Conservation (phyloP, 2,113 vertebrate genomes). For the Anser brachyrhynchus region DNA sequence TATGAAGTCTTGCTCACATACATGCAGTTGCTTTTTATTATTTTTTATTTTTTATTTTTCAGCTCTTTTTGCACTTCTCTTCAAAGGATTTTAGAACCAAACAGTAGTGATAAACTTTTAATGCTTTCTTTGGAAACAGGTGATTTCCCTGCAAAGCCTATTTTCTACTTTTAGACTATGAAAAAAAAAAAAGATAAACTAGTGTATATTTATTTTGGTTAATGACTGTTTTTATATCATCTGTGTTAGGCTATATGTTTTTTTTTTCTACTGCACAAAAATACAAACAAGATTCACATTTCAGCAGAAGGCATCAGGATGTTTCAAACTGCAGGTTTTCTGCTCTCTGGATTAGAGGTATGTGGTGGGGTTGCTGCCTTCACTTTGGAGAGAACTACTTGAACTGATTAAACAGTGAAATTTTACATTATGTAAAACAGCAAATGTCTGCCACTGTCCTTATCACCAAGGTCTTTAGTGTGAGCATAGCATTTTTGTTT, state of each 20-base stretch:
- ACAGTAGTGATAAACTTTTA: constrained; percentile 16
- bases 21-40: background rate
- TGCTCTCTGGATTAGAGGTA: background rate
- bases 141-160: background rate
- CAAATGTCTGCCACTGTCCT: background rate
- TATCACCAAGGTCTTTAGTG: background rate
- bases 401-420: background rate
- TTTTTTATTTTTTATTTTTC: no score
- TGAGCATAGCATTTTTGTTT: background rate
- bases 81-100: background rate
- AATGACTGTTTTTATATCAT: background rate
- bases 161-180: constrained; percentile 34
- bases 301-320: background rate
- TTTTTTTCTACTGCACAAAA: background rate
- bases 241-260: background rate
- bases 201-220: background rate
- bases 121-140: constrained; percentile 12
- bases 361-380: background rate
- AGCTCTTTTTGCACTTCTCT: background rate
- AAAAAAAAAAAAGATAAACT: background rate
- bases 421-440: background rate
- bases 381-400: background rate
- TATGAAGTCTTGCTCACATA: background rate
- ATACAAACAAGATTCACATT: no score
- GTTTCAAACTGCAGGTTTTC: background rate